phyloP scores from a whole-genome alignment of 2,888 invertebrate species.

The Bombylius discolor region DNA sequence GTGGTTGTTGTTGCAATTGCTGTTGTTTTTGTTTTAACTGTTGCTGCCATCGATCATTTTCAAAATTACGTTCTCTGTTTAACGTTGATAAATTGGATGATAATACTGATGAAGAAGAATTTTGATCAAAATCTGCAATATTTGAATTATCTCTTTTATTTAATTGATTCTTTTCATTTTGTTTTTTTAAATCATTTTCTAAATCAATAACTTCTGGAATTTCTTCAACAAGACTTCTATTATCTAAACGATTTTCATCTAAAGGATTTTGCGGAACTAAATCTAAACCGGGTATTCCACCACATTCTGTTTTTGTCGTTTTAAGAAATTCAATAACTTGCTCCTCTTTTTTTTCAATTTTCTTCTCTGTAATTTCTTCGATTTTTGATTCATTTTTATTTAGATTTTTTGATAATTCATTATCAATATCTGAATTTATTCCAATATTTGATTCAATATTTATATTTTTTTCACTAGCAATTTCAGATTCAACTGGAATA shows the following conservation, averaged over 20 bases:
- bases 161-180: no score
- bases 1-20: no score
- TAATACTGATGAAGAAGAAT: no score
- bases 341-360: neutral
- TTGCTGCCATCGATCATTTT: no score
- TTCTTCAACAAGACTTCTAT: conserved; percentile 17
- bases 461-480: conserved; percentile 23
- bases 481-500: conserved; percentile 11
- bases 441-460: conserved; percentile 6
- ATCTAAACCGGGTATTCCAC: conserved; percentile 61
- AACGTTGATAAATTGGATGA: no score
- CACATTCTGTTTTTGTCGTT: conserved; percentile 19
- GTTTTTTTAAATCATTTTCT: conserved; percentile 2
- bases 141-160: no score
- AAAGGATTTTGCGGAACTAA: conserved; percentile 37
- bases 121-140: no score
- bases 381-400: neutral
- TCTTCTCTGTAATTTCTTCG: neutral
- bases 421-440: neutral
- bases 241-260: conserved; percentile 31
- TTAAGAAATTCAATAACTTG: conserved; percentile 23
- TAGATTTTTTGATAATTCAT: neutral
- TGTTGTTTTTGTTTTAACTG: no score
- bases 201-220: conserved; percentile 15
- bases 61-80: no score